Percentiles rank a stretch among this genome's conserved stretches.
Conservation (phyloP, 2,113 vertebrate genomes). For the Mionectes macconnelli region DNA sequence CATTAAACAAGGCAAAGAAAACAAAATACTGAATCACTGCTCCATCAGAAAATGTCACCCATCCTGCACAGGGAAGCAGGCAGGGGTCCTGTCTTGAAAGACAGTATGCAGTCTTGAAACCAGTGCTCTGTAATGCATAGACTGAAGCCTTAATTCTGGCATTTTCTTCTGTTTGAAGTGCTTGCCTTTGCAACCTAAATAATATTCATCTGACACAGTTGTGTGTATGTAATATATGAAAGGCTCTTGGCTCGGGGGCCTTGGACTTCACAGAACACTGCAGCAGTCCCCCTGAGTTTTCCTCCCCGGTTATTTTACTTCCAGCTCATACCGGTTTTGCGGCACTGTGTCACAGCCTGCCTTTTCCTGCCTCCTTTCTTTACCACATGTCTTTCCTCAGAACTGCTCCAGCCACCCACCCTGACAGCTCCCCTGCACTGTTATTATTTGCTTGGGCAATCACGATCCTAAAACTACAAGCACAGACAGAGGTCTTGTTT, state of each 20-base stretch:
- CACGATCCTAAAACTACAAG: not conserved
- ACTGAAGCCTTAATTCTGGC: slow-evolving; percentile 17
- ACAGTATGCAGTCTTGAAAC: not conserved
- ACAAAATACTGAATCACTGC: not conserved
- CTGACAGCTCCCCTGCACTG: not conserved
- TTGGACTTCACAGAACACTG: slow-evolving; percentile 49
- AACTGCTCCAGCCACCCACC: not conserved
- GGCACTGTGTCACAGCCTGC: not conserved
- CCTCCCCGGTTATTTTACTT: not conserved
- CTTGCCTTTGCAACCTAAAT: slow-evolving; percentile 42
- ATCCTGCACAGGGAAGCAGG: not conserved
- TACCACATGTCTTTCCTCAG: not conserved
- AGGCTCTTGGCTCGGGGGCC: not conserved
- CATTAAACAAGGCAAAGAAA: not conserved
- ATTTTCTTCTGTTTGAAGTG: slow-evolving; percentile 26
- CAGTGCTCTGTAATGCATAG: not conserved
- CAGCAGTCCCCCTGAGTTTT: slow-evolving; percentile 21
- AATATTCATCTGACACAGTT: slow-evolving; percentile 22
- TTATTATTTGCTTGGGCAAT: slow-evolving; percentile 47
- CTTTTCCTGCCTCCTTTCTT: not conserved
- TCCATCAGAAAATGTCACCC: not conserved
- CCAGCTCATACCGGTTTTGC: not conserved
- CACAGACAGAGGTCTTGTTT: not conserved
- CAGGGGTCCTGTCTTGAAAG: not conserved
- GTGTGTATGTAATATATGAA: not conserved